phyloP scores from a whole-genome alignment of 35 echinoderm and acorn worm genomes.

The Acanthaster planci region DNA sequence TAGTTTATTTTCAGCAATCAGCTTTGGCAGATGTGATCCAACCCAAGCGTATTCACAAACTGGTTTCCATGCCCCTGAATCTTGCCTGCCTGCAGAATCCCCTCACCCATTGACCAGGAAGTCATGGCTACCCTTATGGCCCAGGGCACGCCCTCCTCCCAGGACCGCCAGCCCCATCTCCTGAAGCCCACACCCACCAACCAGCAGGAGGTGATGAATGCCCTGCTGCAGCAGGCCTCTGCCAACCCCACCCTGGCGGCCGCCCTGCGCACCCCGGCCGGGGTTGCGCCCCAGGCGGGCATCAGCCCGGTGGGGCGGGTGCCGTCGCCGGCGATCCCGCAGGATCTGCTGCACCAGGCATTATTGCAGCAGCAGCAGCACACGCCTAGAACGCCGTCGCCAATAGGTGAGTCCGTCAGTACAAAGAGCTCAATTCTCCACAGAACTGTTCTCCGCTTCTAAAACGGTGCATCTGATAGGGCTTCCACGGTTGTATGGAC shows the following conservation, averaged over 20 bases:
- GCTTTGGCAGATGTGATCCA: no score
- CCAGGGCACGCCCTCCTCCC: background rate
- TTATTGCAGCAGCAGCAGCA: slow-evolving; percentile 14
- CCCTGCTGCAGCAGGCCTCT: slow-evolving; percentile 65
- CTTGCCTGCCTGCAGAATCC: slow-evolving; percentile 43
- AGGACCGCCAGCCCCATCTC: slow-evolving; percentile 2
- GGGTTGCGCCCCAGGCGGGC: background rate
- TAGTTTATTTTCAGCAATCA: no score
- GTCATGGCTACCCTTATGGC: slow-evolving; percentile 59
- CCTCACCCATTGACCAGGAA: slow-evolving; percentile 73
- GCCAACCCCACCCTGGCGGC: slow-evolving; percentile 67
- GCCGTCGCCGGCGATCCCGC: background rate
- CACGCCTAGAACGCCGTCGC: slow-evolving; percentile 43
- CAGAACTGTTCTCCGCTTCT: no score
- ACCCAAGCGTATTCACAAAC: no score
- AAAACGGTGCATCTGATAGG: no score
- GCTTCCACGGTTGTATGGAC: no score
- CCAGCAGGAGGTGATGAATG: slow-evolving; percentile 55
- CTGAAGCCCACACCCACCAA: slow-evolving; percentile 43
- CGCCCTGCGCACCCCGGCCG: slow-evolving; percentile 34
- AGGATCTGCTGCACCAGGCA: slow-evolving; percentile 46
- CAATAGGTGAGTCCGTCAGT: slow-evolving; percentile 30
- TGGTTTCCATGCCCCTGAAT: no score
- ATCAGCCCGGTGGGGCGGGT: slow-evolving; percentile 7
- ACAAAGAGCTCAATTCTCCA: no score